phyloP scores from a whole-genome alignment of 2,113 vertebrate genomes.

The Pantherophis guttatus region DNA sequence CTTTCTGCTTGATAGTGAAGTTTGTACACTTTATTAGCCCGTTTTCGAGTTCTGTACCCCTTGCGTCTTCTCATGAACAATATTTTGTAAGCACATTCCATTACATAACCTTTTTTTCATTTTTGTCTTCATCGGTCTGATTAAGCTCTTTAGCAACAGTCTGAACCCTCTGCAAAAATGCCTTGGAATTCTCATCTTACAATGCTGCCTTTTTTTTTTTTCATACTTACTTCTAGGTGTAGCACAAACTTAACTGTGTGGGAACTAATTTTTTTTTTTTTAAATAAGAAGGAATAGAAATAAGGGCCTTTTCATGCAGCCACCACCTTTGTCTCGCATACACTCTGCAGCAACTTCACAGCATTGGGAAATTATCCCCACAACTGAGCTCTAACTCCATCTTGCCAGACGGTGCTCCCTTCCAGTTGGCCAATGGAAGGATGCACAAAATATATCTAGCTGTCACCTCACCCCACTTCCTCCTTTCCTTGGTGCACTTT shows the following conservation, averaged over 20 bases:
- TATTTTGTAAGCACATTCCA: neutral
- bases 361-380: neutral
- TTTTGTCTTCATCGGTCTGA: neutral
- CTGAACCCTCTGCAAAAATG: constrained; percentile 36
- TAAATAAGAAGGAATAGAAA: neutral
- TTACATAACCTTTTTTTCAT: neutral
- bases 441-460: neutral
- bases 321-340: neutral
- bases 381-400: neutral
- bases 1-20: constrained; percentile 57
- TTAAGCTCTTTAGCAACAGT: neutral
- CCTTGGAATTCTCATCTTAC: constrained; percentile 14
- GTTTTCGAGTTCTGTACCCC: constrained; percentile 11
- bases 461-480: neutral
- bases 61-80: constrained; percentile 42
- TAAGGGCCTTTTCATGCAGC: neutral
- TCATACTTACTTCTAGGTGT: neutral
- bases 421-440: neutral
- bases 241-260: neutral
- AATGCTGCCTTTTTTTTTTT: neutral
- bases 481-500: neutral
- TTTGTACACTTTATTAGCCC: constrained; percentile 42
- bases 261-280: neutral
- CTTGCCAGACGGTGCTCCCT: neutral
- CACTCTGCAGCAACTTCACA: neutral